Conservation (phyloP, 2,888 invertebrate genomes). For the Diarsia brunnea region DNA sequence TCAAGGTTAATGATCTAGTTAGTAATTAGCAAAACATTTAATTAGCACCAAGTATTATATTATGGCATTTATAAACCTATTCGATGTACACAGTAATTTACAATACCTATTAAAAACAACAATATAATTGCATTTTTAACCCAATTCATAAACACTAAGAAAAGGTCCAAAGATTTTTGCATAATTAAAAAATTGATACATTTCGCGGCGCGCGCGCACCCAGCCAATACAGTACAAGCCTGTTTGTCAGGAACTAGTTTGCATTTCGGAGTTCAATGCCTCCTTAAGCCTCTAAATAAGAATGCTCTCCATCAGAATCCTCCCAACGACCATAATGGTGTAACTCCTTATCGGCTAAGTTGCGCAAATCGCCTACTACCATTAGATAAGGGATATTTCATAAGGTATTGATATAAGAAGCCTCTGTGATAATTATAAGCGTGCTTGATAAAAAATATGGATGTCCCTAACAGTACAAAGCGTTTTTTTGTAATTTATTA, state of each 20-base stretch:
- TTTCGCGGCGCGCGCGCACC: constrained; percentile 63
- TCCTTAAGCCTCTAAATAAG: constrained; percentile 67
- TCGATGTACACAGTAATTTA: background rate
- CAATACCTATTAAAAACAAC: background rate
- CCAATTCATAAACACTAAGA: background rate
- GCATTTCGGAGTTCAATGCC: constrained; percentile 85
- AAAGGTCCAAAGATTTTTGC: constrained; percentile 27
- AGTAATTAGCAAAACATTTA: background rate
- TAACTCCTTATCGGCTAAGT: constrained; percentile 68
- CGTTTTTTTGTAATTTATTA: constrained; percentile 21
- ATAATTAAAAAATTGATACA: constrained; percentile 61
- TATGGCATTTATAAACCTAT: background rate
- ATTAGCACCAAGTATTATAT: constrained; percentile 5
- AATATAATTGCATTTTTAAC: background rate
- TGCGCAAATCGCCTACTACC: constrained; percentile 58
- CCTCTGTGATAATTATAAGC: constrained; percentile 37
- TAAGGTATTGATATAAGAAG: constrained; percentile 57
- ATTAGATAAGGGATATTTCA: constrained; percentile 71
- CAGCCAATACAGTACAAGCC: constrained; percentile 70
- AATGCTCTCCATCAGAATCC: constrained; percentile 48
- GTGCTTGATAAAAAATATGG: constrained; percentile 52
- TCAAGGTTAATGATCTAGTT: background rate
- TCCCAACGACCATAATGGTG: constrained; percentile 55
- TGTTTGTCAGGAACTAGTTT: constrained; percentile 84
- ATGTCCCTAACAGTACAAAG: constrained; percentile 27